A percentile compares a stretch with the other conserved stretches of the same genome.
Conservation (phyloP, 2,797 vertebrate species). For the Choloepus didactylus region DNA sequence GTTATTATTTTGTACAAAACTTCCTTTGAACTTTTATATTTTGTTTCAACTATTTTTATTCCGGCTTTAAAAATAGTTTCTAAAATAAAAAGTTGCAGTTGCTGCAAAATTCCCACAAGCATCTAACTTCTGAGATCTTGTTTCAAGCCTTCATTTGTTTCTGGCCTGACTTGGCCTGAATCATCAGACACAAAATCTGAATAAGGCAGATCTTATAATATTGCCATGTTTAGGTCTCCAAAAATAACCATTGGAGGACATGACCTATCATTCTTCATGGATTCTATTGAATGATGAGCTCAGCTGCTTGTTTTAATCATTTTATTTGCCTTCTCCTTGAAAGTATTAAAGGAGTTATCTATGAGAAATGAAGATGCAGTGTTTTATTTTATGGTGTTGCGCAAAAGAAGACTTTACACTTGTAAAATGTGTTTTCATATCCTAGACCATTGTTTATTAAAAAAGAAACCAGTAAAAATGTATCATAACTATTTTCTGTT, state of each 20-base stretch:
- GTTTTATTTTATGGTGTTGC: slow-evolving; percentile 41
- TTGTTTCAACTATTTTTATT: slow-evolving; percentile 35
- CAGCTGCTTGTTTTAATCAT: slow-evolving; percentile 3
- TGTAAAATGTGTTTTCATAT: slow-evolving; percentile 50
- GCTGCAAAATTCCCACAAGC: slow-evolving; percentile 13
- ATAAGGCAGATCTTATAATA: slow-evolving; percentile 54
- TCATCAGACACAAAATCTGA: slow-evolving; percentile 59
- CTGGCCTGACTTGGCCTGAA: slow-evolving; percentile 17
- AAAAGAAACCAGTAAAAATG: background rate
- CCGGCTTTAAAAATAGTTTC: background rate
- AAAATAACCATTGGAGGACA: slow-evolving; percentile 31
- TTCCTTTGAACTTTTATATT: background rate
- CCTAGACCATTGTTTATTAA: background rate
- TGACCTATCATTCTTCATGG: slow-evolving; percentile 21
- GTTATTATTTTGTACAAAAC: background rate
- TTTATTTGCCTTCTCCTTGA: slow-evolving; percentile 67
- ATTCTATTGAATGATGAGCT: slow-evolving; percentile 52
- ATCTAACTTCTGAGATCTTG: background rate
- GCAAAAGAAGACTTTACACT: background rate
- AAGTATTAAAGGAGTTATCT: background rate
- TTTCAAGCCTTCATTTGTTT: slow-evolving; percentile 59
- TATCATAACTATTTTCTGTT: slow-evolving; percentile 30
- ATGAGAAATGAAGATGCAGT: background rate
- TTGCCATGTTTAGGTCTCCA: slow-evolving; percentile 56
- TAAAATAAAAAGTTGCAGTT: background rate